Conservation (phyloP, 92 coral and sea anemone genomes). For the Meandrina meandrites region DNA sequence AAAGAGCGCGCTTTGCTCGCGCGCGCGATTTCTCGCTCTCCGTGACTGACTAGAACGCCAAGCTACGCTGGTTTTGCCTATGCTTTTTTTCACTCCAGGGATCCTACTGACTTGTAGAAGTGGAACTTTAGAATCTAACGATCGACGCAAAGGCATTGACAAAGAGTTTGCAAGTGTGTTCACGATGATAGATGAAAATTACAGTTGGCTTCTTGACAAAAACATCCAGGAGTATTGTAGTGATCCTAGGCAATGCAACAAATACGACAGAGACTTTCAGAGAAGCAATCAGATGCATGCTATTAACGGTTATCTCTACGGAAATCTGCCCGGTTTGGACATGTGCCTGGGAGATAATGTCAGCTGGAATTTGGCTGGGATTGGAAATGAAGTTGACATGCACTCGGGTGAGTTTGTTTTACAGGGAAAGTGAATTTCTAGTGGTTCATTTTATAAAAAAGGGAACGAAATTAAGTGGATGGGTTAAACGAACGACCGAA, state of each 20-base stretch:
- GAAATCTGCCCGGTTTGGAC: slow-evolving; percentile 79
- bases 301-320: slow-evolving; percentile 86
- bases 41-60: too few relatives aligned
- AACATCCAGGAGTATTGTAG: slow-evolving; percentile 65
- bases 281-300: slow-evolving; percentile 89
- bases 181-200: slow-evolving; percentile 82
- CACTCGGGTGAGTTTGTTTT: slow-evolving; percentile 70
- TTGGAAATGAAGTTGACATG: slow-evolving; percentile 90
- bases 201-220: slow-evolving; percentile 80
- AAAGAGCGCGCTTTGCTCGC: too few relatives aligned
- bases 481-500: too few relatives aligned
- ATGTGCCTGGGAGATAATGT: slow-evolving; percentile 71
- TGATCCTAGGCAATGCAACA: slow-evolving; percentile 30
- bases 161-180: slow-evolving; percentile 71
- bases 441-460: too few relatives aligned
- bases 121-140: slow-evolving; percentile 59
- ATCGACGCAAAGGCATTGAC: slow-evolving; percentile 68
- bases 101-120: slow-evolving; percentile 78
- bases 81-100: slow-evolving; percentile 45
- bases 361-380: slow-evolving; percentile 86
- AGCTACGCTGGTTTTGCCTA: too few relatives aligned
- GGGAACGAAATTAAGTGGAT: too few relatives aligned
- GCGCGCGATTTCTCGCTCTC: too few relatives aligned
- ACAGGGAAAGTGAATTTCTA: too few relatives aligned
- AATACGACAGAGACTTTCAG: slow-evolving; percentile 68